Evolutionary conservation across 1,140 invertebrate genomes (phyloP).

Genomic region (Monochamus saltuarius): DNA sequence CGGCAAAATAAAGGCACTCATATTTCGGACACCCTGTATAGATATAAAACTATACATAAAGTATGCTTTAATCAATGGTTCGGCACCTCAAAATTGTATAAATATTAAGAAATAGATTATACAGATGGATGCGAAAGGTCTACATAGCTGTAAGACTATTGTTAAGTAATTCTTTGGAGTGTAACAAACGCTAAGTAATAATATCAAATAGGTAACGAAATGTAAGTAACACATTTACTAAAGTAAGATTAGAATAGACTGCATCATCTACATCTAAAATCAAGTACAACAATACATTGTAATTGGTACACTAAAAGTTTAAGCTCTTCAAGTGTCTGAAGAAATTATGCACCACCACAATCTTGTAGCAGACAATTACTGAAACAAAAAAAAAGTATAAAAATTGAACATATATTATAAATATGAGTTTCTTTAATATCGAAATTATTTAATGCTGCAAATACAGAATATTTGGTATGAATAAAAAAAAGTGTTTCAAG

Average conservation of each 20-base stretch:
- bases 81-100: too few species aligned
- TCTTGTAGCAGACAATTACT: conserved; percentile 35
- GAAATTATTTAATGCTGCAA: too few species aligned
- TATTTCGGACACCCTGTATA: too few species aligned
- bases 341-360: conserved; percentile 33
- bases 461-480: too few species aligned
- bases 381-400: conserved; percentile 27
- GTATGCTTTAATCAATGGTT: too few species aligned
- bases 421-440: too few species aligned
- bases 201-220: neutral
- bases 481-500: too few species aligned
- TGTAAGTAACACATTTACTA: conserved; percentile 3
- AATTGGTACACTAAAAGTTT: conserved; percentile 30
- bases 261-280: conserved; percentile 5
- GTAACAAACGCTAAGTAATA: conserved; percentile 5
- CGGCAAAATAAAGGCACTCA: too few species aligned
- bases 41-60: too few species aligned
- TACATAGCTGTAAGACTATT: neutral
- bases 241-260: conserved; percentile 7
- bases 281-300: conserved; percentile 16
- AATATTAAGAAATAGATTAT: too few species aligned
- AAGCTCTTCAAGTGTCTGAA: conserved; percentile 35
- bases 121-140: too few species aligned
- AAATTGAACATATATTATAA: conserved; percentile 12
- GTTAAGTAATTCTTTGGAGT: conserved; percentile 2